Evolutionary conservation across 2,888 invertebrate genomes (phyloP), one percentile per base, ranked within the genome.

Genomic region (Xanthia icteritia): DNA sequence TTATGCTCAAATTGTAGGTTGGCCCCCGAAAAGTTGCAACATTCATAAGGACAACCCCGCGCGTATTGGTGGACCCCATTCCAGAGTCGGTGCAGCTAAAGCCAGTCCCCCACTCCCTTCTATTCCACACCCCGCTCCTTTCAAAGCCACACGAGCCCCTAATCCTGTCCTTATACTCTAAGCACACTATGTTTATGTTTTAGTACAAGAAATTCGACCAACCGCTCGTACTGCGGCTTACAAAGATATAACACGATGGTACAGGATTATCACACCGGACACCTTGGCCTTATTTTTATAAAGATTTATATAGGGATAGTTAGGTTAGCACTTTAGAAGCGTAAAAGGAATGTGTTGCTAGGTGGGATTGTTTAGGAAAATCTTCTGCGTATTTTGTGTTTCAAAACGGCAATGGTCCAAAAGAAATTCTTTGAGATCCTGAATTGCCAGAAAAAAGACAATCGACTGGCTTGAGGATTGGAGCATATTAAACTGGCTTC

Each of bases 191-290:
- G 81, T 88, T 86, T 88, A 83, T 79, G 84, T 85, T 87, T 80
- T 75, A 85, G 84, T 87, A 88, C 85, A 83, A 86, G 87, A 88
- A 88, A 85, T 88, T 87, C 82, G 86, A 83, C 79, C 81, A 80
- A 82, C 58, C 84, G 81, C 72, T 81, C 79, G 65, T 68, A 63
- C 54, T 45, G 69, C 58, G 74, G 85, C 81, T 86, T 85, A 89
- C 77, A 71, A 79, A 86, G 86, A 89, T 88, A 89, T 80, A 89
- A 89, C 86, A 88, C 84, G 86, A 75, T 72, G 74, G 73, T 60
- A 39, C 31, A 61, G 81, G 86, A 86, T 85, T 86, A 85, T 84
- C 86, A 36, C 86, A 77, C 77, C 31, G 72, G 60, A 61, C 45
- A 80, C 86, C 79, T 75, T 45, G 15, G 76, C 74, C 63, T 75